Conservation (phyloP, 30 jellyfish, hydroid and myxozoan species). For the Aurelia coerulea region DNA sequence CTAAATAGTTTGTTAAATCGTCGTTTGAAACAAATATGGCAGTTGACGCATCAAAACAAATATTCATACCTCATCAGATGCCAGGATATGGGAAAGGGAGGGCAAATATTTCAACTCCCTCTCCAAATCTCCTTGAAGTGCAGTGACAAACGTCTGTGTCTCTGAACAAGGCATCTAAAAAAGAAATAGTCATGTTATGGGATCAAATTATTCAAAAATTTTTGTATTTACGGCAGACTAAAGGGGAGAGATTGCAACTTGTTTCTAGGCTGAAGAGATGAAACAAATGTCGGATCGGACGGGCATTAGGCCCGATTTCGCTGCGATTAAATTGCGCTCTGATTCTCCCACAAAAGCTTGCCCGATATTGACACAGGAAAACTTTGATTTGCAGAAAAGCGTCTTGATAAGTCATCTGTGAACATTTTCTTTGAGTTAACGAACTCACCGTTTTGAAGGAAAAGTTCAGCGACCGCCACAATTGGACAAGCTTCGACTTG, state of each 20-base stretch:
- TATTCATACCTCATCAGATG: slow-evolving; percentile 53
- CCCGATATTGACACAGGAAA: no score
- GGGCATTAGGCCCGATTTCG: neutral
- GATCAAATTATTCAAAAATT: neutral
- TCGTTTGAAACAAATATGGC: neutral
- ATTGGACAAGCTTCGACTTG: slow-evolving; percentile 57
- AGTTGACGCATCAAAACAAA: slow-evolving; percentile 29
- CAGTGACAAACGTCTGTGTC: slow-evolving; percentile 51
- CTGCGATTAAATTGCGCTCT: neutral
- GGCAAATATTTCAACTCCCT: slow-evolving; percentile 52
- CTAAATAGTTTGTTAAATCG: no score
- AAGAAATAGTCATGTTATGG: neutral
- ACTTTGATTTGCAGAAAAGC: no score
- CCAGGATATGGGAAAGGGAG: slow-evolving; percentile 51
- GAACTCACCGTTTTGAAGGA: neutral
- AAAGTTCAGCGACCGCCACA: slow-evolving; percentile 34
- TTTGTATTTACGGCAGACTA: neutral
- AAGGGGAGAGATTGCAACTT: neutral
- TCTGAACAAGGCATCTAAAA: slow-evolving; percentile 83
- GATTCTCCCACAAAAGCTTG: neutral
- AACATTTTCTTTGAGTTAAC: no score
- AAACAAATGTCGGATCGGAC: neutral
- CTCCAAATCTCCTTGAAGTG: slow-evolving; percentile 55
- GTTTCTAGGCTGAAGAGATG: no score
- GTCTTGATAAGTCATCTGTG: no score